Percentiles rank a stretch among this genome's conserved stretches.
Conservation (phyloP, 1,140 invertebrate species). For the Drosophila fuyamai region DNA sequence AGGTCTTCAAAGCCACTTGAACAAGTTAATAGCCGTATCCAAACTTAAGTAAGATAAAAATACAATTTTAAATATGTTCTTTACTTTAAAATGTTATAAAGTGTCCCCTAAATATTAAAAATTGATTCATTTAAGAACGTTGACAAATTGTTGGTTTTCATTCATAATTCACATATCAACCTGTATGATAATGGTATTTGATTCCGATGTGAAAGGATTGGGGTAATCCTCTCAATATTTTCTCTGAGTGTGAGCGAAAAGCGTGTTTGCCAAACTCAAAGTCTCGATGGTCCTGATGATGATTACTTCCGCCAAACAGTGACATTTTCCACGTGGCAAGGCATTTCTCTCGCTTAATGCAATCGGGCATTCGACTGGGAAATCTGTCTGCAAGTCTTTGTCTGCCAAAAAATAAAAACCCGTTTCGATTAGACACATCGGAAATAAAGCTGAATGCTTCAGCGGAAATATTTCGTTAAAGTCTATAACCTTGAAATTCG, state of each 20-base stretch:
- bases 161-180: too few relatives aligned
- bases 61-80: too few relatives aligned
- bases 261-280: constrained; percentile 44
- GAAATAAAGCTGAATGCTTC: constrained; percentile 4
- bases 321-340: constrained; percentile 51
- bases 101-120: too few relatives aligned
- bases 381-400: constrained; percentile 30
- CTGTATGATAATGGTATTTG: too few relatives aligned
- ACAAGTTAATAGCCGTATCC: too few relatives aligned
- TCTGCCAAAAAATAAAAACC: constrained; percentile 10
- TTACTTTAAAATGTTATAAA: too few relatives aligned
- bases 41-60: too few relatives aligned
- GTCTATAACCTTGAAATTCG: constrained; percentile 9
- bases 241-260: constrained; percentile 7
- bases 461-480: constrained; percentile 17
- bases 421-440: constrained; percentile 11
- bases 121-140: too few relatives aligned
- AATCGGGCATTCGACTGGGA: constrained; percentile 20
- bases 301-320: constrained; percentile 55
- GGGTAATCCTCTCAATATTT: not conserved
- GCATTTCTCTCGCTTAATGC: constrained; percentile 18
- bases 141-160: too few relatives aligned
- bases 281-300: constrained; percentile 30
- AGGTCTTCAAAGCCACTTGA: too few relatives aligned
- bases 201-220: too few relatives aligned